Percentiles rank a stretch among this genome's conserved stretches.
Evolutionary conservation across 2,888 invertebrate genomes (phyloP).

Genomic region (Lymantria dispar): DNA sequence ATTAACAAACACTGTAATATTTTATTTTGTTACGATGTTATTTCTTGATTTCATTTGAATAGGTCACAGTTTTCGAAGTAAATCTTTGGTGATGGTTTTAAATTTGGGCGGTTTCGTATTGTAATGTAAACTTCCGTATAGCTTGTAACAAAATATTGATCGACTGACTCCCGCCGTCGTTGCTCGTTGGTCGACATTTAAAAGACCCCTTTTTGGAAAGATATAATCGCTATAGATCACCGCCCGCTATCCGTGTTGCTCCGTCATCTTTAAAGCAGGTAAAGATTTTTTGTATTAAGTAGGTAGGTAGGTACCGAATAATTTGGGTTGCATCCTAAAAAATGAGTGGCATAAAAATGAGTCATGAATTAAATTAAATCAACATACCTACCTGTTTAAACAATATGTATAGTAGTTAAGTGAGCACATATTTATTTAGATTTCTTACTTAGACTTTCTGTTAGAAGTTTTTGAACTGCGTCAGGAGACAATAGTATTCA

Average conservation of each 20-base stretch:
- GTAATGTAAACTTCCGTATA: constrained; percentile 63
- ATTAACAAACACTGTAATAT: constrained; percentile 40
- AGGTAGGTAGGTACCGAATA: constrained; percentile 19
- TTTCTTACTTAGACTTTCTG: no score
- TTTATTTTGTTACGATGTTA: constrained; percentile 45
- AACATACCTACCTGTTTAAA: no score
- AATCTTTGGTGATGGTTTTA: constrained; percentile 41
- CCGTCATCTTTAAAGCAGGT: constrained; percentile 67
- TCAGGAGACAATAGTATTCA: no score
- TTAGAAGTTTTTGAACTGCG: no score
- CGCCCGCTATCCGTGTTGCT: constrained; percentile 60
- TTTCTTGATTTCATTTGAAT: constrained; percentile 34
- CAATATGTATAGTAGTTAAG: no score
- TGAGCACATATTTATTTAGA: no score
- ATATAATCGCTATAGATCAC: constrained; percentile 67
- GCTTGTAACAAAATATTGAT: constrained; percentile 74
- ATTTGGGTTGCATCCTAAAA: no score
- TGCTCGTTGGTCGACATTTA: constrained; percentile 58
- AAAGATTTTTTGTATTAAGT: constrained; percentile 42
- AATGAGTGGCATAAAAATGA: constrained; percentile 32
- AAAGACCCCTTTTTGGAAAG: constrained; percentile 47
- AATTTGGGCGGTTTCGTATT: constrained; percentile 62
- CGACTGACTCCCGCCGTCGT: constrained; percentile 57
- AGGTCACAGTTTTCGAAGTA: constrained; percentile 21
- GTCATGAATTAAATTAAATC: constrained; percentile 21